phyloP scores from a whole-genome alignment of 2,113 vertebrate species.

The Sander vitreus region DNA sequence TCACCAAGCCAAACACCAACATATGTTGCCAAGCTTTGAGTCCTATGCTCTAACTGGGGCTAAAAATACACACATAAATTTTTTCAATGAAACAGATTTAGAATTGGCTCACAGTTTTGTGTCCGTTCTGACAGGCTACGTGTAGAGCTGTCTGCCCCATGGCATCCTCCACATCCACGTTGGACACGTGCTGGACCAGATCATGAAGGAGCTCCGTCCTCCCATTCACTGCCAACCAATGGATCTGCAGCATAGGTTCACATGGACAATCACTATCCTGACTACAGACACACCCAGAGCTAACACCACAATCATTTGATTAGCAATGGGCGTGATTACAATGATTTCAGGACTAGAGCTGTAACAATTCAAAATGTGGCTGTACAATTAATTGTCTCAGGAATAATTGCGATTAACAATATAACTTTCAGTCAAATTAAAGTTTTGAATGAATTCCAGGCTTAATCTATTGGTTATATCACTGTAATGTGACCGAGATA shows the following conservation, averaged over 20 bases:
- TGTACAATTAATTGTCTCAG: too few species aligned
- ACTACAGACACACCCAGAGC: background rate
- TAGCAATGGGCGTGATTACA: background rate
- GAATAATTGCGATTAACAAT: too few species aligned
- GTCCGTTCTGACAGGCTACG: constrained; percentile 98
- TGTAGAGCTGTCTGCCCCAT: constrained; percentile 99
- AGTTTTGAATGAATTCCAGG: too few species aligned
- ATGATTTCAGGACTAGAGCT: background rate
- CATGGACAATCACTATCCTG: background rate
- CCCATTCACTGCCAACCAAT: constrained; percentile 98
- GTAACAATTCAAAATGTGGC: too few species aligned
- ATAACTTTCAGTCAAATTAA: too few species aligned
- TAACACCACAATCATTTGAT: background rate
- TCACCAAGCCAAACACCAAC: background rate
- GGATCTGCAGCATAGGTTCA: constrained; percentile 87
- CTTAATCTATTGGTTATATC: too few species aligned
- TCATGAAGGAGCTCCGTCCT: constrained; percentile 96
- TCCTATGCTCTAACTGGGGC: background rate
- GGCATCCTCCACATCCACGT: constrained; percentile 97
- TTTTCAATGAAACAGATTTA: background rate
- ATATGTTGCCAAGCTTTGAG: too few species aligned
- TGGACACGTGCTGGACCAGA: constrained; percentile 96
- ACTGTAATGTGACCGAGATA: too few species aligned
- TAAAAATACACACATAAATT: background rate
- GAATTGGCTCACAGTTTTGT: constrained; percentile 89